These are phyloP conservation scores for Drosophila takahashii DNA, from an alignment of 1,140 invertebrate species.

Conservation along the genomic window DNA sequence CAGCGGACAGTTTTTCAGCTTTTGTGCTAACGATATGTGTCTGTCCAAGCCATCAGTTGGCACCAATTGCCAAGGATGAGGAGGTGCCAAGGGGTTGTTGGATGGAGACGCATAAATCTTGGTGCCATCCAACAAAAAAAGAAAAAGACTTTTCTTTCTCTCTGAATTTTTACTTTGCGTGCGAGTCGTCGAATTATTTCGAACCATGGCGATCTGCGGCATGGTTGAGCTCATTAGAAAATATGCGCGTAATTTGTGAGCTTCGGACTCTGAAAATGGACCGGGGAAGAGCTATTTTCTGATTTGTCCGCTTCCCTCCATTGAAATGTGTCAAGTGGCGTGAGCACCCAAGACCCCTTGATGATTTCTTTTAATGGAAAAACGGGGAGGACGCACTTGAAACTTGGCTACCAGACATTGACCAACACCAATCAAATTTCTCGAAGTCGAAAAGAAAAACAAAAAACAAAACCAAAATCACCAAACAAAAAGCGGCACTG, in stretches of 20 bases:
- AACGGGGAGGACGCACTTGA: constrained; percentile 54
- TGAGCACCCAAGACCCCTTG: constrained; percentile 30
- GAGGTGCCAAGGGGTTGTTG: constrained; percentile 9
- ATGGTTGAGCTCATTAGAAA: constrained; percentile 81
- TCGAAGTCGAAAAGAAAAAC: neutral
- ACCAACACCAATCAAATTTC: constrained; percentile 70
- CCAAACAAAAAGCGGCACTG: constrained; percentile 62
- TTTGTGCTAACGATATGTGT: constrained; percentile 73
- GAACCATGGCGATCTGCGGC: constrained; percentile 70
- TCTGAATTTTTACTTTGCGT: constrained; percentile 37
- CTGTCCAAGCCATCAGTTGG: constrained; percentile 60
- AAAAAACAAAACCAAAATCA: constrained; percentile 21
- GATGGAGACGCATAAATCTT: constrained; percentile 54
- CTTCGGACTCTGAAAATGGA: constrained; percentile 29
- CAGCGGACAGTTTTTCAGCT: constrained; percentile 47
- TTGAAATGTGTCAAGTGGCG: constrained; percentile 78
- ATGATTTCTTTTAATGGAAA: constrained; percentile 14
- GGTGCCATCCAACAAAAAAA: constrained; percentile 1
- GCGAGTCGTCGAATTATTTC: constrained; percentile 48
- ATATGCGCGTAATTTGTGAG: constrained; percentile 81
- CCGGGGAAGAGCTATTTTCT: constrained; percentile 55
- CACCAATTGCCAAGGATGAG: constrained; percentile 39
- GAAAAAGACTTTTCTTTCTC: constrained; percentile 4
- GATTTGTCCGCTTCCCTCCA: constrained; percentile 52
- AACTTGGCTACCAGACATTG: constrained; percentile 65